Base-by-base conservation (phyloP, 2,888 invertebrate species). In the Tiphia femorata region DNA sequence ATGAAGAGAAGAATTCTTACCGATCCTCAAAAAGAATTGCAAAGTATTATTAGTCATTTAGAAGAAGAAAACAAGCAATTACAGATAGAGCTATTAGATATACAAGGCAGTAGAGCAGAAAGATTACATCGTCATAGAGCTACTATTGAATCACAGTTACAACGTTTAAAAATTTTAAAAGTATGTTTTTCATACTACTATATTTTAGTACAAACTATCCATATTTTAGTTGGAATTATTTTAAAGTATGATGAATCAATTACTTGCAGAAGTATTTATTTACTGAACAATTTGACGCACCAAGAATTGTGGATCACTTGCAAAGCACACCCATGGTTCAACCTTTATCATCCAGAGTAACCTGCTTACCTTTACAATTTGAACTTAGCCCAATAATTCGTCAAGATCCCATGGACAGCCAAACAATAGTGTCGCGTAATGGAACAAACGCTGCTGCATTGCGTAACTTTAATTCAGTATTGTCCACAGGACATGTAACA, bases 41-140 rank as follows among this genome's bases (percentile, higher is more conserved):
- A 92, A 71, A 88, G 90, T 73, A 89, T 92, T 63, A 92, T 93
- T 44, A 86, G 84, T 57, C 90, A 92, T 72, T 82, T 93, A 59
- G 92, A 93, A 82, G 85, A 87, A 35, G 90, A 91, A 77, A 90
- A 90, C 69, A 86, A 84, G 86, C 82, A 83, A 62, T 61, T 83
- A 40, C 79, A 80, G 53, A 67, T 76, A 12, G 84, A 84, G 58
- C 67, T 84, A 42, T 70, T 75, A 17, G 81, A 80, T 57, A 77
- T 83, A 64, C 80, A 73, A 46, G 80, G 79, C 8, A 78, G 75
- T 21, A 78, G 78, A 63, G 77, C 77, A 2, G 78, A 81, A 50
- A 77, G 80, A 66, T 85, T 91, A 6, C 88, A 90, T 49, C 85
- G 86, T n/a, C 90, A 91, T 70, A 86, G 88, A 79, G 82, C 84